Evolutionary conservation across 2,113 vertebrate species (phyloP).

Genomic region (Myotis yumanensis): DNA sequence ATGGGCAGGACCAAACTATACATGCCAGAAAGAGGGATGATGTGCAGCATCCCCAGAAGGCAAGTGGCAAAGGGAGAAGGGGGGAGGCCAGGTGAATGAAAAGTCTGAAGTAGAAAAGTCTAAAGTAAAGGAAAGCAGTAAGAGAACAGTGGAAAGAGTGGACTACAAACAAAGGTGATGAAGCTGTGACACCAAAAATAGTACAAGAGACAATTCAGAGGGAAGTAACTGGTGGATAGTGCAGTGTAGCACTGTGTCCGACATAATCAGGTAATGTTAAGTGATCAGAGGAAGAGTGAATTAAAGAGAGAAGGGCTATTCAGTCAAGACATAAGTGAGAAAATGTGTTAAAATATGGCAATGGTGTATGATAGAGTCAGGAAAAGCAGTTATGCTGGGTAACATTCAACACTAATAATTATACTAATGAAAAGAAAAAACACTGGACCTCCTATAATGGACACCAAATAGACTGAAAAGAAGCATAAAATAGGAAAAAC

Average conservation of each 20-base stretch:
- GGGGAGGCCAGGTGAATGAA: neutral
- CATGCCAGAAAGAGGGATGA: neutral
- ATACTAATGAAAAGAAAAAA: neutral
- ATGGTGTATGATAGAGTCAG: neutral
- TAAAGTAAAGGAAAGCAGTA: conserved; percentile 19
- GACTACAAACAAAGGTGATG: neutral
- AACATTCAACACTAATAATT: conserved; percentile 1
- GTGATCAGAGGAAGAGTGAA: neutral
- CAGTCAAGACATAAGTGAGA: neutral
- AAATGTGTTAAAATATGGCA: neutral
- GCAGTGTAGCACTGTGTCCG: neutral
- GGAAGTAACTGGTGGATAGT: neutral
- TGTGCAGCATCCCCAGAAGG: neutral
- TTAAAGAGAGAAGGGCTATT: neutral
- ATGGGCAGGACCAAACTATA: neutral
- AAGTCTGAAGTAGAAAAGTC: neutral
- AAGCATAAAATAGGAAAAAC: conserved; percentile 26
- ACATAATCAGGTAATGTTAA: neutral
- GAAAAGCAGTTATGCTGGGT: neutral
- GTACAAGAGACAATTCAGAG: neutral
- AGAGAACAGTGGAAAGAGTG: neutral
- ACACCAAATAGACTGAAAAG: conserved; percentile 1
- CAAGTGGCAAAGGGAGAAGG: neutral
- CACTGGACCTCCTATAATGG: neutral
- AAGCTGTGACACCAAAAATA: neutral